phyloP scores from a whole-genome alignment of 2,888 invertebrate species.

The Sinelater perroti region DNA sequence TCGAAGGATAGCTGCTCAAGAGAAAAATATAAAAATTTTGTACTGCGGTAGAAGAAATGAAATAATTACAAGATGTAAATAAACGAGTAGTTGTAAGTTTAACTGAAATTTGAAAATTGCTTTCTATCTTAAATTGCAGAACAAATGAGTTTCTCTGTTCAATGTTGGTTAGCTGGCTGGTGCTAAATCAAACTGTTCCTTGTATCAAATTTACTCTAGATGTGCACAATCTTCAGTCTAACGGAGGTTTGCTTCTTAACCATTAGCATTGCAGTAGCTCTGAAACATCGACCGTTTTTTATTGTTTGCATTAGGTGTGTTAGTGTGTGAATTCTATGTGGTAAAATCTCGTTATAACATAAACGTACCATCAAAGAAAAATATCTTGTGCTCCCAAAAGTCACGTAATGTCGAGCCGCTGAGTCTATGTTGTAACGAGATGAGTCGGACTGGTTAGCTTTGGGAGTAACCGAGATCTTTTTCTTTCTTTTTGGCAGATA shows the following conservation, averaged over 20 bases:
- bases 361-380: slow-evolving; percentile 56
- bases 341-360: slow-evolving; percentile 75
- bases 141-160: not conserved
- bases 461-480: slow-evolving; percentile 64
- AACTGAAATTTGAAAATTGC: too few species aligned
- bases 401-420: slow-evolving; percentile 29
- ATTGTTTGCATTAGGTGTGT: slow-evolving; percentile 17
- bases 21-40: too few species aligned
- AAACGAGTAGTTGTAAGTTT: too few species aligned
- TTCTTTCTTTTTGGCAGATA: slow-evolving; percentile 73
- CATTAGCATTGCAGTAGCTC: too few species aligned
- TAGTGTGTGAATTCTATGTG: slow-evolving; percentile 52
- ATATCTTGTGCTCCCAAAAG: slow-evolving; percentile 58
- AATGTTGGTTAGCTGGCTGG: slow-evolving; percentile 10
- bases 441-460: slow-evolving; percentile 49
- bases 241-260: too few species aligned
- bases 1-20: too few species aligned
- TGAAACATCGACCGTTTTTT: too few species aligned
- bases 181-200: slow-evolving; percentile 1
- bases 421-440: slow-evolving; percentile 62
- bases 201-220: not conserved
- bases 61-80: too few species aligned
- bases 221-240: too few species aligned
- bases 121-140: not conserved
- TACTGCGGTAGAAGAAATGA: too few species aligned